Percentiles rank a stretch among this genome's conserved stretches.
These are phyloP conservation scores for Enteromius viviparus DNA, from an alignment of 2,797 vertebrate genomes.

Conservation along the genomic window DNA sequence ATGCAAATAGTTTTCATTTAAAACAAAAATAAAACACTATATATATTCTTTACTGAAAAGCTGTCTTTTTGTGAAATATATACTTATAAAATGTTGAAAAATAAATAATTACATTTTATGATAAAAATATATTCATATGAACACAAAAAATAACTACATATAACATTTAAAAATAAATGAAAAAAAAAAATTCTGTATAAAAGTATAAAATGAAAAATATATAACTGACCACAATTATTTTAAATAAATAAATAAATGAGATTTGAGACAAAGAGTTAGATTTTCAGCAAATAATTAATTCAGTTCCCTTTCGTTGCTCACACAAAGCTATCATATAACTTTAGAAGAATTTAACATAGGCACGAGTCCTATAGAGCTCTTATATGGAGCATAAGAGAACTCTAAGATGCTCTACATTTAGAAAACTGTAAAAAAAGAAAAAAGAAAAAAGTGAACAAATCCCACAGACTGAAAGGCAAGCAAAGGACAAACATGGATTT, in stretches of 20 bases:
- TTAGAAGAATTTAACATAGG: background rate
- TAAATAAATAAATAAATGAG: background rate
- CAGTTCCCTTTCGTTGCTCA: background rate
- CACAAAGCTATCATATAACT: background rate
- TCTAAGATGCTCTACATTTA: background rate
- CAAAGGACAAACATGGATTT: slow-evolving; percentile 14
- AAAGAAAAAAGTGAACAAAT: slow-evolving; percentile 1
- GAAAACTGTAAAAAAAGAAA: background rate
- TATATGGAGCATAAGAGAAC: background rate
- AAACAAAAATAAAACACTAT: no score
- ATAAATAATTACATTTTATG: no score
- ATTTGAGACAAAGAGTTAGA: background rate
- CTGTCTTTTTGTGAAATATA: no score
- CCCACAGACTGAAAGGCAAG: slow-evolving; percentile 21
- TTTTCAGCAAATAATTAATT: slow-evolving; percentile 9
- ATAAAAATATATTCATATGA: no score
- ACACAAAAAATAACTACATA: no score
- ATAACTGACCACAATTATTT: background rate
- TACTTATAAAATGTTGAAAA: no score
- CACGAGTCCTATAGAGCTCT: background rate
- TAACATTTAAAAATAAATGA: no score
- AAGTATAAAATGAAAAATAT: background rate
- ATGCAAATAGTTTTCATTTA: no score
- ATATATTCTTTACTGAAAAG: no score
- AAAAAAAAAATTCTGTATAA: no score